Conservation (phyloP, 2,113 vertebrate species). For the Malurus melanocephalus region DNA sequence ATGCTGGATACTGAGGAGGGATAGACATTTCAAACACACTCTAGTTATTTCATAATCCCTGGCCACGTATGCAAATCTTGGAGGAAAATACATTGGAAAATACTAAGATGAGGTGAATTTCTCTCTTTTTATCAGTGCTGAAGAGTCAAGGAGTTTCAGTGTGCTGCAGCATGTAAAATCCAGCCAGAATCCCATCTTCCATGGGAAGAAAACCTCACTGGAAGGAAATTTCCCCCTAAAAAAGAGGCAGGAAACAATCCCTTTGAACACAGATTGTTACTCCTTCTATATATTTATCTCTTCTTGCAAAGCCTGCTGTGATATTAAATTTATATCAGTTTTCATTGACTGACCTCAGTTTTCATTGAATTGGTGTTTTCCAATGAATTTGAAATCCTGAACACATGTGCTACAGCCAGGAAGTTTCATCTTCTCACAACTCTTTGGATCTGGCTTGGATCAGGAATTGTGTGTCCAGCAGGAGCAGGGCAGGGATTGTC, state of each 20-base stretch:
- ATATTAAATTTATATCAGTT: neutral
- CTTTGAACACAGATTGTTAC: neutral
- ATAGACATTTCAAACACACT: neutral
- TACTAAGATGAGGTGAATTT: neutral
- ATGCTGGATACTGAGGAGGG: neutral
- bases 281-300: neutral
- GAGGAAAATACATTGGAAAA: neutral
- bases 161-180: neutral
- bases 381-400: neutral
- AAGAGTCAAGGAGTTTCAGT: neutral
- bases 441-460: neutral
- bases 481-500: neutral
- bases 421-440: neutral
- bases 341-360: neutral
- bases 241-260: neutral
- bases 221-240: neutral
- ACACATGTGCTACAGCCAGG: rapidly evolving
- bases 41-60: neutral
- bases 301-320: neutral
- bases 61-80: neutral
- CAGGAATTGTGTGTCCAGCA: neutral
- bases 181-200: neutral
- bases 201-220: neutral
- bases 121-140: neutral
- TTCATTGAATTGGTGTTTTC: neutral